These are phyloP conservation scores for Nomada fabriciana DNA, from an alignment of 2,888 invertebrate species.

Conservation along the genomic window DNA sequence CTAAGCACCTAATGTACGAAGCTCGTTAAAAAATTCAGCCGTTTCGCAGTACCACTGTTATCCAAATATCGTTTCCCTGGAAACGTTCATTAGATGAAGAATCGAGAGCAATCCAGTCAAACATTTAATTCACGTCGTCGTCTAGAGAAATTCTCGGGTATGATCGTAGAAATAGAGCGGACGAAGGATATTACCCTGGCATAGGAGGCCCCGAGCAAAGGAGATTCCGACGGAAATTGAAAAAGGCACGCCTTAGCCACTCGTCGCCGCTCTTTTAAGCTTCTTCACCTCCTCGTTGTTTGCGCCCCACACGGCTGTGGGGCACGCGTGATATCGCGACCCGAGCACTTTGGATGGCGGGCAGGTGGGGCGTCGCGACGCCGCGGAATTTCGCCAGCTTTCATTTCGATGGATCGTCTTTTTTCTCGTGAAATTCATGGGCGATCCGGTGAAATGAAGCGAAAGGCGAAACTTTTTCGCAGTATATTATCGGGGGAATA, in stretches of 20 bases:
- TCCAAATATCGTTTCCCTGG: neutral
- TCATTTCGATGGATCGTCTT: neutral
- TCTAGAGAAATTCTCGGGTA: neutral
- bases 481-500: no score
- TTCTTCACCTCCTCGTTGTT: slow-evolving; percentile 29
- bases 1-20: neutral
- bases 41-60: no score
- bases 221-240: slow-evolving; percentile 41
- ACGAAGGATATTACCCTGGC: slow-evolving; percentile 26
- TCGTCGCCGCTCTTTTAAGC: slow-evolving; percentile 25
- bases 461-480: slow-evolving; percentile 27
- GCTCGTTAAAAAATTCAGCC: no score
- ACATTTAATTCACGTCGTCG: slow-evolving; percentile 19
- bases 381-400: neutral
- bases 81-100: neutral
- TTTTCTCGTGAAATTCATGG: neutral
- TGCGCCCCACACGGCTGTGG: slow-evolving; percentile 21
- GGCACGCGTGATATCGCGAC: slow-evolving; percentile 37
- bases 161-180: slow-evolving; percentile 11
- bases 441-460: slow-evolving; percentile 51
- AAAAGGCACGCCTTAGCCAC: slow-evolving; percentile 13
- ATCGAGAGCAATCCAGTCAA: slow-evolving; percentile 2
- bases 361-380: slow-evolving; percentile 8
- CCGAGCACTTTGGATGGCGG: slow-evolving; percentile 9
- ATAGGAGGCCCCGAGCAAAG: slow-evolving; percentile 14